Evolutionary conservation across 2,113 vertebrate genomes (phyloP), one percentile per base, ranked within the genome.

Genomic region (Epinephelus lanceolatus): DNA sequence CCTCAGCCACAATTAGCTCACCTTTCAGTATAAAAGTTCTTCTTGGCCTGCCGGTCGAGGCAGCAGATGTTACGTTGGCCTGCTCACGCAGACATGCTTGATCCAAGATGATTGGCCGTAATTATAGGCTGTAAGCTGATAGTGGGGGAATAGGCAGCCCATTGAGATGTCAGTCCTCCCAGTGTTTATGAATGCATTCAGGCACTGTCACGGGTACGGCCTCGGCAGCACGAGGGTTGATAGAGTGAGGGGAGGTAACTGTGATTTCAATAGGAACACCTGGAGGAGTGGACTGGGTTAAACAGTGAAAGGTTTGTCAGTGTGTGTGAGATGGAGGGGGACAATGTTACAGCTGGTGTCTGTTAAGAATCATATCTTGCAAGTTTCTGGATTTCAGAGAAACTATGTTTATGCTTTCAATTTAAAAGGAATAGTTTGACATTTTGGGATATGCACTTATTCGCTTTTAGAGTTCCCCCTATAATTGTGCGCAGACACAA

Each of bases 81-180:
- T 33, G 89, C 86, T 94, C 93, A 92, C 80, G 89, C 93, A 92
- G 93, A 94, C 92, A 79, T 88, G 88, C 92, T 94, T 93, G 92
- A 94, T 95, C 94, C 93, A 82, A 81, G 86, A 93, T 94, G 95
- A 95, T 94, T 95, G 94, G 93, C 86, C 85, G 81, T 96, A 95
- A 96, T 96, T 96, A 94, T 81, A 82, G 82, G 87, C 93, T 94
- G 96, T 89, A 96, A 97, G 78, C 90, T 87, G 95, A 96, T 96
- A 96, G 92, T 86, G 77, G 91, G 91, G 76, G 91, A 91, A 94
- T 92, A 94, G 17, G 90, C 89, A 73, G 91, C 89, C 94, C 56
- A 88, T 95, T 89, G 73, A 95, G 91, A 94, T 91, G 94, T 96
- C 93, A 94, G 92, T 91, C 85, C 88, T 91, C 83, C 83, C 67